Conservation (phyloP, 2,113 vertebrate species). For the Paedocypris sp. region DNA sequence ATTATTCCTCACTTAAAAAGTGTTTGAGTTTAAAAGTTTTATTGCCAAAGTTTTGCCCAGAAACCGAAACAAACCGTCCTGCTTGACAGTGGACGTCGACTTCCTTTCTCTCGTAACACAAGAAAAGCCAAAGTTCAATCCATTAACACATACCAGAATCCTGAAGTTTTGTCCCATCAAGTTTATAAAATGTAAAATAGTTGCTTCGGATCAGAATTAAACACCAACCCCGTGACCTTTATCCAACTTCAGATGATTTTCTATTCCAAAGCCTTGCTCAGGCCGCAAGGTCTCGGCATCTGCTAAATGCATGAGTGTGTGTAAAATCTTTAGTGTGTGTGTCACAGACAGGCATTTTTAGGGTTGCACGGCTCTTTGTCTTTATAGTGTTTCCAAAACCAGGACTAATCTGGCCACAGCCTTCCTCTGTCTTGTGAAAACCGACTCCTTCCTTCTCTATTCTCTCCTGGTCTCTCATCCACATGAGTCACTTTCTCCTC, state of each 20-base stretch:
- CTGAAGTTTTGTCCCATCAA: background rate
- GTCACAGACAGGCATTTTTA: constrained; percentile 27
- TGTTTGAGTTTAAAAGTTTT: no score
- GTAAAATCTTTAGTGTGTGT: constrained; percentile 19
- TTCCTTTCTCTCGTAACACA: constrained; percentile 7
- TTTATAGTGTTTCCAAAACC: constrained; percentile 30
- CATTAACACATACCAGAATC: background rate
- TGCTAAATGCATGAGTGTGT: constrained; percentile 16
- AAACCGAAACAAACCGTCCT: no score
- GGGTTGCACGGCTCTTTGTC: constrained; percentile 24
- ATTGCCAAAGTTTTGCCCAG: no score
- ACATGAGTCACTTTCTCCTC: constrained; percentile 12
- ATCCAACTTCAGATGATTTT: constrained; percentile 3
- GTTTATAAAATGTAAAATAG: background rate
- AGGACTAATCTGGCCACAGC: constrained; percentile 20
- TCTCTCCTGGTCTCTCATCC: constrained; percentile 7
- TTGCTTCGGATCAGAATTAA: background rate
- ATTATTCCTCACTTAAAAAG: no score
- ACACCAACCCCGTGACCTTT: background rate
- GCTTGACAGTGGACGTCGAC: background rate
- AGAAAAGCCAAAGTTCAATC: constrained; percentile 1
- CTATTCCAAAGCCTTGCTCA: background rate
- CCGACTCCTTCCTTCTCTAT: constrained; percentile 11
- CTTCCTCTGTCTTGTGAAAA: constrained; percentile 25
- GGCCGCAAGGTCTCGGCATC: constrained; percentile 8